A percentile compares a stretch with the other conserved stretches of the same genome.
Conservation (phyloP, 2,113 vertebrate genomes). For the Spea bombifrons region DNA sequence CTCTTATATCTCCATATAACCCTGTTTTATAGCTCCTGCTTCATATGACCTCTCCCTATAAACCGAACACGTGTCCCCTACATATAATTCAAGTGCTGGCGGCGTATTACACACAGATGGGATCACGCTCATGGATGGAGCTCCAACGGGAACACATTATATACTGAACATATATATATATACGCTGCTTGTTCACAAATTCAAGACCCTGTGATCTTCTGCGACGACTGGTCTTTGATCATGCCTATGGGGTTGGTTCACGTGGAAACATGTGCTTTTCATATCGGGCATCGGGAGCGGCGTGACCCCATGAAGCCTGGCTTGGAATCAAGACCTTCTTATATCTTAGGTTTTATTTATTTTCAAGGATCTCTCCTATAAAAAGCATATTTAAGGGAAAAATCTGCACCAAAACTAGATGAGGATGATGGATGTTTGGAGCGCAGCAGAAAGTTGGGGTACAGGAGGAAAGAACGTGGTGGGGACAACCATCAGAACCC, state of each 20-base stretch:
- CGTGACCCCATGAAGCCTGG: slow-evolving; percentile 4
- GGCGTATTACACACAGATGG: slow-evolving; percentile 25
- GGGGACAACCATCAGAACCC: too few relatives aligned
- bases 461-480: too few relatives aligned
- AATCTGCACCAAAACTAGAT: too few relatives aligned
- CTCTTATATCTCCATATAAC: not conserved
- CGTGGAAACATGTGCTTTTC: slow-evolving; percentile 36
- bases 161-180: slow-evolving; percentile 21
- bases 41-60: slow-evolving; percentile 6
- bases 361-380: not conserved
- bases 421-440: too few relatives aligned
- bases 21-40: not conserved
- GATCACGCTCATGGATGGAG: not conserved
- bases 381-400: not conserved
- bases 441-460: too few relatives aligned
- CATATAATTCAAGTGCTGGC: not conserved
- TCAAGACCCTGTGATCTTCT: slow-evolving; percentile 25
- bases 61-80: not conserved
- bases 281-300: slow-evolving; percentile 18
- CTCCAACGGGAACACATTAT: not conserved
- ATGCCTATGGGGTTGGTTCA: slow-evolving; percentile 1
- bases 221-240: slow-evolving; percentile 36
- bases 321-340: slow-evolving; percentile 4
- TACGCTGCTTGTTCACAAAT: slow-evolving; percentile 36
- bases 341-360: slow-evolving; percentile 3